Percentiles rank a stretch among this genome's conserved stretches.
Evolutionary conservation across 2,888 invertebrate genomes (phyloP).

Genomic region (Macrophya annulata): DNA sequence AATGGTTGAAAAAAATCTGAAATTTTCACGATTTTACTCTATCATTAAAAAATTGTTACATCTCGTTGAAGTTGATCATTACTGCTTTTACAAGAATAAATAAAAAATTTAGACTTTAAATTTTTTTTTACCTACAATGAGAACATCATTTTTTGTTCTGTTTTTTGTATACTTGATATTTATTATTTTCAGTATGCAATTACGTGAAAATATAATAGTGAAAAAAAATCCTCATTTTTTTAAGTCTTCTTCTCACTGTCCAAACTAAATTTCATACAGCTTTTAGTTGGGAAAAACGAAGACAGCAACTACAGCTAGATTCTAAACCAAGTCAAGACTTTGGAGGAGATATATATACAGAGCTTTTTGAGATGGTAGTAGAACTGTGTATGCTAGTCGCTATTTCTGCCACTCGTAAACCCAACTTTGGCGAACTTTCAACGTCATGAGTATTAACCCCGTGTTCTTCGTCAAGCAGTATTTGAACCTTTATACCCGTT

Average conservation of each 20-base stretch:
- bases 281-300: slow-evolving; percentile 13
- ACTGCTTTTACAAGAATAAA: too few relatives aligned
- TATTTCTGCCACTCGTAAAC: slow-evolving; percentile 34
- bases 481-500: neutral
- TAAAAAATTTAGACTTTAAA: too few relatives aligned
- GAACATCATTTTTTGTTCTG: too few relatives aligned
- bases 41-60: too few relatives aligned
- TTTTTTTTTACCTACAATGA: too few relatives aligned
- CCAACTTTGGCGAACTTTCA: slow-evolving; percentile 38
- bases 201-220: neutral
- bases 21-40: too few relatives aligned
- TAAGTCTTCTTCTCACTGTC: neutral
- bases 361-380: slow-evolving; percentile 8
- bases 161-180: too few relatives aligned
- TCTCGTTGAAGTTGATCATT: too few relatives aligned
- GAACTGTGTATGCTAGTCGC: neutral
- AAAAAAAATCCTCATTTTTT: too few relatives aligned
- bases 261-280: neutral
- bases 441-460: slow-evolving; percentile 36
- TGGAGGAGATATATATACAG: slow-evolving; percentile 24
- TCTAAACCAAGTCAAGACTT: slow-evolving; percentile 25
- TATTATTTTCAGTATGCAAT: too few relatives aligned
- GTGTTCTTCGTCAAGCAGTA: neutral
- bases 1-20: too few relatives aligned
- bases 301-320: neutral